Evolutionary conservation across 2,888 invertebrate genomes (phyloP).

Genomic region (Ectropis crepuscularia): DNA sequence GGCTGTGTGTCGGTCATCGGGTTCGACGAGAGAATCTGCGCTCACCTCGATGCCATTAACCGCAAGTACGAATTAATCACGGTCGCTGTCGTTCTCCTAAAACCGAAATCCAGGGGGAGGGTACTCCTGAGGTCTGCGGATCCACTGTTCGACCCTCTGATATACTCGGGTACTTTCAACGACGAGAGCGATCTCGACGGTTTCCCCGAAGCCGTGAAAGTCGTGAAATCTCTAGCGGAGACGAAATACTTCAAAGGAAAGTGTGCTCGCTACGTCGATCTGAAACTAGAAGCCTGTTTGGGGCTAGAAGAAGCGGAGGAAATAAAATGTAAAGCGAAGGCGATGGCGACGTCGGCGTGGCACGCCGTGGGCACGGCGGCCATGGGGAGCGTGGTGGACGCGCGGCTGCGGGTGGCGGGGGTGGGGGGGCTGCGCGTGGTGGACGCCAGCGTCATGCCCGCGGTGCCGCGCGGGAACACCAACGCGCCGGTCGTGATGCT

Average conservation of each 20-base stretch:
- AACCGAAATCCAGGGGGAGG: constrained; percentile 67
- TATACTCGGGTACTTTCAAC: constrained; percentile 66
- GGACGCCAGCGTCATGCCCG: constrained; percentile 73
- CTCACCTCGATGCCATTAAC: constrained; percentile 51
- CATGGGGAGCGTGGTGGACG: constrained; percentile 67
- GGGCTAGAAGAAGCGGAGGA: constrained; percentile 56
- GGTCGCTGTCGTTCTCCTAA: constrained; percentile 64
- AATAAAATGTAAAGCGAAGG: constrained; percentile 71
- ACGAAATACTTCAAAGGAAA: constrained; percentile 61
- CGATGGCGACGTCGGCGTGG: constrained; percentile 69
- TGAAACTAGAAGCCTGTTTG: constrained; percentile 55
- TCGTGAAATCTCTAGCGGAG: constrained; percentile 54
- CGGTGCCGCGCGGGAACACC: constrained; percentile 68
- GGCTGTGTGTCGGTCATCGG: constrained; percentile 56
- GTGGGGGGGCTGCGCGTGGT: constrained; percentile 61
- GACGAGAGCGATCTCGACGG: constrained; percentile 56
- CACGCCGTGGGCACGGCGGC: constrained; percentile 72
- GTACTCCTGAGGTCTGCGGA: constrained; percentile 58
- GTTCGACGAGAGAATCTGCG: constrained; percentile 57
- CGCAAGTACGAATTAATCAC: constrained; percentile 58
- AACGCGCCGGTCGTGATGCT: constrained; percentile 75
- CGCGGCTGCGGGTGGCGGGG: constrained; percentile 56
- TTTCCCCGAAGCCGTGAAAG: constrained; percentile 57
- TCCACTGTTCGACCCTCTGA: constrained; percentile 59
- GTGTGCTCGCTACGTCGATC: constrained; percentile 56